These are phyloP conservation scores for Melanotaenia parkinsoni DNA, from an alignment of 2,797 vertebrate species.

Conservation along the genomic window DNA sequence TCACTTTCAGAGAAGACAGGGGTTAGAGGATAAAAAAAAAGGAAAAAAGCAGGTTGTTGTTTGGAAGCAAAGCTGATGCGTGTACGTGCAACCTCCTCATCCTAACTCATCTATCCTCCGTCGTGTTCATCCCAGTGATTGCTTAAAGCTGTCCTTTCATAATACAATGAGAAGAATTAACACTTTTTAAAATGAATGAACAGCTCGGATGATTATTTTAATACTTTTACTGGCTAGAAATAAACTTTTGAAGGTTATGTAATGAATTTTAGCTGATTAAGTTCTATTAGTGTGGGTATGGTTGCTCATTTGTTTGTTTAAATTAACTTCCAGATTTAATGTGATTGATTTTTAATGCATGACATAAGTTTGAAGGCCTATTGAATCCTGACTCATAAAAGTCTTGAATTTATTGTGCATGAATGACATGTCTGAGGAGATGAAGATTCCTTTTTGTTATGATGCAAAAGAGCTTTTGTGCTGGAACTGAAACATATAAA, in stretches of 20 bases:
- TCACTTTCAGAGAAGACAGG: conserved; percentile 40
- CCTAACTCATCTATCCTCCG: conserved; percentile 12
- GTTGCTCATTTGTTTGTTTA: conserved; percentile 35
- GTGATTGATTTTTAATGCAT: conserved; percentile 61
- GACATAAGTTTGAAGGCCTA: conserved; percentile 52
- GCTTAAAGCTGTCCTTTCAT: conserved; percentile 33
- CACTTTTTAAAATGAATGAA: conserved; percentile 29
- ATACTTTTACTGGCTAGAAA: conserved; percentile 17
- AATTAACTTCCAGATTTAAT: conserved; percentile 27
- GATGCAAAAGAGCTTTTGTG: conserved; percentile 25
- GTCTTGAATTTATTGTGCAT: conserved; percentile 66
- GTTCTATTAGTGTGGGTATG: conserved; percentile 22
- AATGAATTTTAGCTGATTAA: conserved; percentile 13
- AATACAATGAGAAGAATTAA: conserved; percentile 25
- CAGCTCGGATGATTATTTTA: conserved; percentile 19
- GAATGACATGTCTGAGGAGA: conserved; percentile 53
- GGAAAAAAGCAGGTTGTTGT: conserved; percentile 1
- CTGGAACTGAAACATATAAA: conserved; percentile 5
- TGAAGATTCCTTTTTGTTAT: conserved; percentile 20
- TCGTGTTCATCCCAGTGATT: conserved; percentile 31
- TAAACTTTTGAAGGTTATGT: conserved; percentile 26
- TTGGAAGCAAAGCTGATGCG: conserved; percentile 15
- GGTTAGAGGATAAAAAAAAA: neutral
- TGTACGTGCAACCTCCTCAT: conserved; percentile 7
- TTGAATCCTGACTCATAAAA: conserved; percentile 37